phyloP scores from a whole-genome alignment of 2,113 vertebrate genomes.

The Anoplopoma fimbria region DNA sequence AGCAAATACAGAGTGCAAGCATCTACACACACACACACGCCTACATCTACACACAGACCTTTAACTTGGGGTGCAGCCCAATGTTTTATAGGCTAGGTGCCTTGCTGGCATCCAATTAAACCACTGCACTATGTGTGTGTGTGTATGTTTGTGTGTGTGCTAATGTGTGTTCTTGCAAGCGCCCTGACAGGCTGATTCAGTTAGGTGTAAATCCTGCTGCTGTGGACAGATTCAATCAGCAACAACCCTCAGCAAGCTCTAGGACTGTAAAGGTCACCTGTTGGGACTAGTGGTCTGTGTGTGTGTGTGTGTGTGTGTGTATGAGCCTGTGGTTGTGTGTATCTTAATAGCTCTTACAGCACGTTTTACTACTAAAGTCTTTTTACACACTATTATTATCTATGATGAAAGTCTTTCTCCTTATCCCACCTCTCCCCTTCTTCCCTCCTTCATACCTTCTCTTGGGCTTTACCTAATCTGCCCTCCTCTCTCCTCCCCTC shows the following conservation, averaged over 20 bases:
- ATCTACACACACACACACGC: constrained; percentile 6
- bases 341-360: constrained; percentile 37
- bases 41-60: constrained; percentile 47
- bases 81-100: constrained; percentile 78
- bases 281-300: constrained; percentile 51
- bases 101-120: constrained; percentile 81
- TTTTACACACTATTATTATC: constrained; percentile 38
- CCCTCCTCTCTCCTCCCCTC: constrained; percentile 36
- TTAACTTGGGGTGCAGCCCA: constrained; percentile 52
- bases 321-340: constrained; percentile 5
- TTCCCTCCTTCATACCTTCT: neutral
- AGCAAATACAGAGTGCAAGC: constrained; percentile 16
- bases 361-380: constrained; percentile 34
- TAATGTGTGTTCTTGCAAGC: constrained; percentile 45
- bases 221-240: constrained; percentile 84
- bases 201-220: constrained; percentile 80
- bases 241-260: constrained; percentile 67
- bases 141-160: constrained; percentile 9
- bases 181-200: constrained; percentile 72
- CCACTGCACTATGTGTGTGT: constrained; percentile 34
- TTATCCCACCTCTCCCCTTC: constrained; percentile 22
- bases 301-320: constrained; percentile 18
- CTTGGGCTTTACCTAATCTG: constrained; percentile 27
- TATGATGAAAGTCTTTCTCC: constrained; percentile 30
- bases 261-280: constrained; percentile 78